Evolutionary conservation across 1,140 invertebrate species (phyloP).

Genomic region (Camponotus vicinus): DNA sequence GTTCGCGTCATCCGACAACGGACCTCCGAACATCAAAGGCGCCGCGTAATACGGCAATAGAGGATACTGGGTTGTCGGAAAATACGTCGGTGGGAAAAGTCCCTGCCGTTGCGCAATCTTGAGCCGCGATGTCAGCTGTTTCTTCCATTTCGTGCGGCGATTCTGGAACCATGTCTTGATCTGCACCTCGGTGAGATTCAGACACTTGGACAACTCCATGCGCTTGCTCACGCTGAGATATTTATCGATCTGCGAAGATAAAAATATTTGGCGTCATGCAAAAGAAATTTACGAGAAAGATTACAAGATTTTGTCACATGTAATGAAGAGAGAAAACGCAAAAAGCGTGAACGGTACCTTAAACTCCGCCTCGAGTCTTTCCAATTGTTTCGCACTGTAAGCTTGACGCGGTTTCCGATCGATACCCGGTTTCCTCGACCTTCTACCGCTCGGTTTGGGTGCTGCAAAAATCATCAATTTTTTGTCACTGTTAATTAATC

Average conservation of each 20-base stretch:
- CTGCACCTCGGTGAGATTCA: slow-evolving; percentile 97
- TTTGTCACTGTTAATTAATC: background rate
- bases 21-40: slow-evolving; percentile 68
- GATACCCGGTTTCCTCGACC: slow-evolving; percentile 93
- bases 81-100: slow-evolving; percentile 90
- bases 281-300: background rate
- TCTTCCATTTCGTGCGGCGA: slow-evolving; percentile 98
- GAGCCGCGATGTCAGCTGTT: slow-evolving; percentile 95
- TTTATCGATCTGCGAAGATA: slow-evolving; percentile 91
- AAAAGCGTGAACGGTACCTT: slow-evolving; percentile 87
- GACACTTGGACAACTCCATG: slow-evolving; percentile 95
- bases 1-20: slow-evolving; percentile 67
- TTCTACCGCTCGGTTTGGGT: slow-evolving; percentile 91
- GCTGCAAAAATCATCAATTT: slow-evolving; percentile 85
- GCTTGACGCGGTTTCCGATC: slow-evolving; percentile 98
- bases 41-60: slow-evolving; percentile 86
- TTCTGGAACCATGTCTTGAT: slow-evolving; percentile 99
- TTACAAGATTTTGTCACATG: no score
- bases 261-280: background rate
- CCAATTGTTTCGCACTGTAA: slow-evolving; percentile 97
- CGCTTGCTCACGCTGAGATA: slow-evolving; percentile 98
- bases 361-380: slow-evolving; percentile 96
- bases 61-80: slow-evolving; percentile 89
- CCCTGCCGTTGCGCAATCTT: slow-evolving; percentile 96
- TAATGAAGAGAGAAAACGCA: background rate